These are phyloP conservation scores for Trichosurus vulpecula DNA, from an alignment of 2,797 vertebrate species.

Conservation along the genomic window DNA sequence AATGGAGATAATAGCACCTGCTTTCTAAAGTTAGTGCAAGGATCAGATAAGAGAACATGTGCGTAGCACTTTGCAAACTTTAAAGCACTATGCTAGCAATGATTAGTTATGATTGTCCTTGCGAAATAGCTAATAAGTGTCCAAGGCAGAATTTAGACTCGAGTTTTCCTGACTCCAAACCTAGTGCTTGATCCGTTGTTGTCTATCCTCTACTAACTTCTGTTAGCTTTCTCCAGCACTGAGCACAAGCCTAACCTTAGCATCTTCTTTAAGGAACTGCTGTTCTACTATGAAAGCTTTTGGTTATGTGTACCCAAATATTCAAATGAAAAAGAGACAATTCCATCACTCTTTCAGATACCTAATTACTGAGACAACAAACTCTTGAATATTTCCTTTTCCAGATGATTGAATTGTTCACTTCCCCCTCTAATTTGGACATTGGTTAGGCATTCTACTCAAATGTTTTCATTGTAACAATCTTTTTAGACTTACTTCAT, in stretches of 20 bases:
- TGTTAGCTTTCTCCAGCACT: constrained; percentile 9
- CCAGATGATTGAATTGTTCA: background rate
- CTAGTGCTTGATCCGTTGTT: background rate
- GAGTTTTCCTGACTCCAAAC: no score
- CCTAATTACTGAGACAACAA: background rate
- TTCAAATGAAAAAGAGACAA: background rate
- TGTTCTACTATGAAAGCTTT: background rate
- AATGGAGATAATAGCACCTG: background rate
- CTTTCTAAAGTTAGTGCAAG: background rate
- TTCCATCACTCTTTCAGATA: background rate
- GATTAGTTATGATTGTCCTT: no score
- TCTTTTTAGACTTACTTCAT: background rate
- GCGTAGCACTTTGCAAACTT: no score
- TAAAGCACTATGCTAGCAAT: background rate
- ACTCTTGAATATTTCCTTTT: background rate
- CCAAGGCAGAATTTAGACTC: no score
- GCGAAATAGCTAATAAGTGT: no score
- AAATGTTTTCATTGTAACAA: background rate
- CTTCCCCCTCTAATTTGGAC: background rate
- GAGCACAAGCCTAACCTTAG: background rate
- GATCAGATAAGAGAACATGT: background rate
- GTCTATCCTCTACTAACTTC: constrained; percentile 7
- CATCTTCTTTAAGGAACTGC: background rate
- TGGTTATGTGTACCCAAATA: background rate
- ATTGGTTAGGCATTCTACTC: background rate